A percentile compares a stretch with the other conserved stretches of the same genome.
phyloP scores from a whole-genome alignment of 2,797 vertebrate genomes.

The Enteromius radiatus region DNA sequence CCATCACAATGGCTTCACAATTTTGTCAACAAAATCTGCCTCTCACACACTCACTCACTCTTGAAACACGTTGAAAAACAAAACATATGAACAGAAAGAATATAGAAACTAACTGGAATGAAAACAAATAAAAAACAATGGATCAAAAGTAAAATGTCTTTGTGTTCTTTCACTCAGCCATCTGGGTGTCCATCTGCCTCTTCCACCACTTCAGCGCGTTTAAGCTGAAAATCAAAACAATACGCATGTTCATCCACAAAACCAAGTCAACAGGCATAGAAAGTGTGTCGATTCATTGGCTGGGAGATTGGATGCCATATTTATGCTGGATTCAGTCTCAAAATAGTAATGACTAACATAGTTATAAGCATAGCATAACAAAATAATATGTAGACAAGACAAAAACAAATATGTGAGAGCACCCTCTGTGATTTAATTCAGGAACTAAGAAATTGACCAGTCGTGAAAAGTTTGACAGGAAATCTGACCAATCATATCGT shows the following conservation, averaged over 20 bases:
- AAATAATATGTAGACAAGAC: too few species aligned
- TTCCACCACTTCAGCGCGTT: constrained; percentile 34
- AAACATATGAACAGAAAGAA: constrained; percentile 36
- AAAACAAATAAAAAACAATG: constrained; percentile 25
- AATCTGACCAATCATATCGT: not conserved
- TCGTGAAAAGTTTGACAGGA: not conserved
- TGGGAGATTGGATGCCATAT: not conserved
- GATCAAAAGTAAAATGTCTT: constrained; percentile 24
- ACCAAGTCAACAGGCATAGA: not conserved
- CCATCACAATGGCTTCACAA: constrained; percentile 15
- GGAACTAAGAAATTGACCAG: not conserved
- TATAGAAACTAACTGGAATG: constrained; percentile 40
- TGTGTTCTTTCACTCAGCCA: constrained; percentile 14
- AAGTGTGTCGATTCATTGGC: not conserved
- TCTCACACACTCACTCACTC: not conserved
- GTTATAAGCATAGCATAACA: too few species aligned
- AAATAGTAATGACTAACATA: too few species aligned
- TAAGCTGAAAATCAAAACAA: constrained; percentile 41
- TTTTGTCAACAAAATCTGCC: not conserved
- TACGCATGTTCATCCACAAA: not conserved
- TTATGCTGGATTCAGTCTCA: too few species aligned
- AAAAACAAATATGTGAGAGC: too few species aligned
- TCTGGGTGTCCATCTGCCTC: constrained; percentile 34
- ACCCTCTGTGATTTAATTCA: too few species aligned
- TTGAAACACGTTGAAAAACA: constrained; percentile 11